Percentiles rank a stretch among this genome's conserved stretches.
phyloP scores from a whole-genome alignment of 2,888 invertebrate genomes.

The Megalurothrips usitatus region DNA sequence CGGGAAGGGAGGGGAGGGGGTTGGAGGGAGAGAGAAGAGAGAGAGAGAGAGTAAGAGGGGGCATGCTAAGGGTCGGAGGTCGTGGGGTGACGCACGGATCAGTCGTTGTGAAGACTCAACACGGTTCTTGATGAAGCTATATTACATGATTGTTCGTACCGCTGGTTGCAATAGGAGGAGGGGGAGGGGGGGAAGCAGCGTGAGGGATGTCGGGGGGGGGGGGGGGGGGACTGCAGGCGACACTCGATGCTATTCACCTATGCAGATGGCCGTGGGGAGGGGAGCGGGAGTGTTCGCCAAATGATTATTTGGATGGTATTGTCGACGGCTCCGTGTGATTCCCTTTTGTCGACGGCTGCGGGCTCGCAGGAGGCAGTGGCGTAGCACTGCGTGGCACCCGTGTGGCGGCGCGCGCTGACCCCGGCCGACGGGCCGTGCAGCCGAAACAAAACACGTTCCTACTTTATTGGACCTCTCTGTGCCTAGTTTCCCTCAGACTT shows the following conservation, averaged over 20 bases:
- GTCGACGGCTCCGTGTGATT: neutral
- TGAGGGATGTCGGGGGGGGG: neutral
- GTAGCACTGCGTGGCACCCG: too few species aligned
- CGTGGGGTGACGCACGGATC: neutral
- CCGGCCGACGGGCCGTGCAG: too few species aligned
- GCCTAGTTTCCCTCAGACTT: too few species aligned
- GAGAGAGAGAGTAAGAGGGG: too few species aligned
- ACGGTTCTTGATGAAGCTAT: conserved; percentile 17
- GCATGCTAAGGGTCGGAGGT: neutral
- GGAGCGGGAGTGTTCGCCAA: conserved; percentile 9
- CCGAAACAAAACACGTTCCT: too few species aligned
- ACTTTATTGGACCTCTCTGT: too few species aligned
- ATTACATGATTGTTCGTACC: conserved; percentile 12
- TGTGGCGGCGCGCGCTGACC: too few species aligned
- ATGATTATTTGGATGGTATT: conserved; percentile 10
- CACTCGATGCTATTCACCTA: conserved; percentile 27
- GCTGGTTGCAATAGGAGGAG: neutral
- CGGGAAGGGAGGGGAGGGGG: neutral
- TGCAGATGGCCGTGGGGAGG: neutral
- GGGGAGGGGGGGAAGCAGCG: neutral
- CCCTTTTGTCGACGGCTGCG: too few species aligned
- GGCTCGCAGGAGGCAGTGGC: too few species aligned
- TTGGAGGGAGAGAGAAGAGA: neutral
- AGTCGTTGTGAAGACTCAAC: neutral
- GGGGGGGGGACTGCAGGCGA: neutral